phyloP scores from a whole-genome alignment of 2,797 vertebrate species.

The Prunella strophiata region DNA sequence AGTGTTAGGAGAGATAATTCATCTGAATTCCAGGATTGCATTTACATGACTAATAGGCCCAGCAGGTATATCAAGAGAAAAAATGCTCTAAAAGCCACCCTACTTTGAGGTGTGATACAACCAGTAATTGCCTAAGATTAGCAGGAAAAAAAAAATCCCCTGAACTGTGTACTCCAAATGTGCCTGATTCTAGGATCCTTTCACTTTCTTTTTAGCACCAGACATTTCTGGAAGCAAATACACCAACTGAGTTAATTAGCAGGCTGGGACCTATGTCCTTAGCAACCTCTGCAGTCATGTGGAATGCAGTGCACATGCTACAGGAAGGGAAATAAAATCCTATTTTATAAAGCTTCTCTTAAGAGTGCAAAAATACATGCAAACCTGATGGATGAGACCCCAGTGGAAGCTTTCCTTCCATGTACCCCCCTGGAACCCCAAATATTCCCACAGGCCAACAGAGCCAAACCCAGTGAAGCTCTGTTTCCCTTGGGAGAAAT shows the following conservation, averaged over 20 bases:
- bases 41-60: not conserved
- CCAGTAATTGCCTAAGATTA: not conserved
- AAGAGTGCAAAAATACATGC: not conserved
- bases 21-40: not conserved
- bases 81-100: not conserved
- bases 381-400: not conserved
- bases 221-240: not conserved
- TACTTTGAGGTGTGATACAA: not conserved
- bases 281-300: not conserved
- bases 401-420: fast-evolving
- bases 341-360: not conserved
- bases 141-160: not conserved
- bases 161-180: not conserved
- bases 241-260: not conserved
- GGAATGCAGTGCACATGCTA: not conserved
- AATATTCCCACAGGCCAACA: not conserved
- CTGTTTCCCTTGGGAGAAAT: fast-evolving
- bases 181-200: not conserved
- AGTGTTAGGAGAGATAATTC: not conserved
- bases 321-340: not conserved
- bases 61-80: not conserved
- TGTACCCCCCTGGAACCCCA: not conserved
- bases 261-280: not conserved
- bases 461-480: not conserved
- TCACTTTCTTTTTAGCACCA: not conserved